Base-by-base conservation (phyloP, 2,113 vertebrate species). In the Geococcyx californianus region DNA sequence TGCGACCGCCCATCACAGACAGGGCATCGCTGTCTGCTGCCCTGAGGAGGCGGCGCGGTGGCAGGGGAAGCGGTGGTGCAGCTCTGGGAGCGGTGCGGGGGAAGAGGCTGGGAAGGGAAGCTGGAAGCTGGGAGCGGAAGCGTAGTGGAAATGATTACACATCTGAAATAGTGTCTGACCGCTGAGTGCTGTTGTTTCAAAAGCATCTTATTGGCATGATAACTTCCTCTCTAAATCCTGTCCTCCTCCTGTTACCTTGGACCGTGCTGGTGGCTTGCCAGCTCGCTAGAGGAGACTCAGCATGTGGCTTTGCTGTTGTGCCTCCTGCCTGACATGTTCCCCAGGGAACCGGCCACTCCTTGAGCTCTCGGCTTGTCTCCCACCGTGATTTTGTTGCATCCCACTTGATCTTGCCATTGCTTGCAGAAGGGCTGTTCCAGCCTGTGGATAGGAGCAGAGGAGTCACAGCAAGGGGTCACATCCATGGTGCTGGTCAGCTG, bases 281-380 rank as follows among this genome's bases (percentile, higher is more conserved):
- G 1, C 6, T 1, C 8, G 29, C 1, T 0, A 1, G 19, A 1
- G 49, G 58, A 17, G 42, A 17, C 21, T 18, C 16, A 2, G 34
- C 11, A 6, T 3, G 86, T 6, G 42, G 31, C 56, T 70, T 80
- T 51, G 55, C 83, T 9, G 2, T 40, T 33, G 34, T 3, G 9
- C 49, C 79, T 28, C 55, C 55, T 14, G 25, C 58, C 64, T 26
- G 72, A n/a, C 6, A 3, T 11, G 0, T 73, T 90, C 38, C 29
- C 70, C 31, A 7, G 28, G 75, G 63, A 60, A 55, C 5, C 3
- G 9, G 64, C 45, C 16, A 0, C 33, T 64, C 18, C 42, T 21
- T 13, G 2, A 23, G 4, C 80, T 11, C 64, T 12, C 31, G 3
- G 45, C 63, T 42, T 6, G 5, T 29, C 55, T 77, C 40, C 76